phyloP scores from a whole-genome alignment of 2,888 invertebrate species.

The Leptopterna dolabrata region DNA sequence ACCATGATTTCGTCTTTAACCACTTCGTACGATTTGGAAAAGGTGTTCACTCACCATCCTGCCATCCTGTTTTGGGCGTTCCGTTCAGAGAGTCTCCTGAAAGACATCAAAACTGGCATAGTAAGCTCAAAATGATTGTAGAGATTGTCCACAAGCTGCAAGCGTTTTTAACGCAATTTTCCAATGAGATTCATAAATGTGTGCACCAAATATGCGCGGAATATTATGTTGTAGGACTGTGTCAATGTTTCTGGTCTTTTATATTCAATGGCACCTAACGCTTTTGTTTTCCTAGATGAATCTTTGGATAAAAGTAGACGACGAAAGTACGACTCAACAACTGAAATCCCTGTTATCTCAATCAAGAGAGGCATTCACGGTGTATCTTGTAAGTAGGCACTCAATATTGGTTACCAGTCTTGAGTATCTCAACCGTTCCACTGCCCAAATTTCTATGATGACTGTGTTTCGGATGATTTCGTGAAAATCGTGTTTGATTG shows the following conservation, averaged over 20 bases:
- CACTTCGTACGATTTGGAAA: constrained; percentile 20
- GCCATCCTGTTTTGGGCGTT: constrained; percentile 58
- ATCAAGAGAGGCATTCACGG: neutral
- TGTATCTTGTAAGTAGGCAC: neutral
- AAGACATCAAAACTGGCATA: neutral
- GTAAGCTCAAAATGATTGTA: neutral
- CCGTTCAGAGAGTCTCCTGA: neutral
- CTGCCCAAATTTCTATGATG: neutral
- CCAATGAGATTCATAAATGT: no score
- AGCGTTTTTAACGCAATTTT: no score
- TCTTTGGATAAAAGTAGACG: constrained; percentile 25
- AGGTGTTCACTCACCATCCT: constrained; percentile 58
- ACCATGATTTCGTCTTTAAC: constrained; percentile 12
- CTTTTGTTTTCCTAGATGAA: constrained; percentile 9
- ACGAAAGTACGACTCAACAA: neutral
- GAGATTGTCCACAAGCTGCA: no score
- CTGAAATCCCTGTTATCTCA: constrained; percentile 25
- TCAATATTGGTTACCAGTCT: no score
- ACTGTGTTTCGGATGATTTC: no score
- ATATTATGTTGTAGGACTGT: no score
- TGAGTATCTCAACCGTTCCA: neutral
- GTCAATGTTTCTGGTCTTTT: no score
- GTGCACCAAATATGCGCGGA: no score
- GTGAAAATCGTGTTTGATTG: no score
- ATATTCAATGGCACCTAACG: no score